These are phyloP conservation scores for Lottia scabra DNA, from an alignment of 2,888 invertebrate species.

Conservation along the genomic window DNA sequence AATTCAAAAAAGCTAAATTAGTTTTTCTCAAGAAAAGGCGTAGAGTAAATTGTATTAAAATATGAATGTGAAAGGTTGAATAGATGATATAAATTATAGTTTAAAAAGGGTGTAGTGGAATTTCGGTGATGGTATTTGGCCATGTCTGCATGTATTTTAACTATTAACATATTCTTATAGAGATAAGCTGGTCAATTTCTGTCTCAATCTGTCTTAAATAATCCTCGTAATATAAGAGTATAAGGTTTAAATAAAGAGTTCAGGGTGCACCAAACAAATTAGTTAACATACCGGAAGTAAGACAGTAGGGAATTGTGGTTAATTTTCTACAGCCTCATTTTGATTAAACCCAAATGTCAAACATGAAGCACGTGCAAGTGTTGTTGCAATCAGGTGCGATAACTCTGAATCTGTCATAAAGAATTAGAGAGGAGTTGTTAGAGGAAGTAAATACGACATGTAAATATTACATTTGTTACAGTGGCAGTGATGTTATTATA, in stretches of 20 bases:
- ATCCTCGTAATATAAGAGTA: too few species aligned
- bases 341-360: conserved; percentile 1
- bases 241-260: not conserved
- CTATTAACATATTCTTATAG: not conserved
- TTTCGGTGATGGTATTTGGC: not conserved
- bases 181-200: not conserved
- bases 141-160: not conserved
- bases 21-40: not conserved
- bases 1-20: too few species aligned
- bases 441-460: too few species aligned
- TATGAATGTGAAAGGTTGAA: not conserved
- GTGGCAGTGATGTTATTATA: too few species aligned
- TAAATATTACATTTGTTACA: too few species aligned
- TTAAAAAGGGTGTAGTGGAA: not conserved
- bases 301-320: not conserved
- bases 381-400: not conserved
- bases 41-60: not conserved
- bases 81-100: not conserved
- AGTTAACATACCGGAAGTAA: not conserved
- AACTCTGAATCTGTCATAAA: not conserved
- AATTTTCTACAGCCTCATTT: not conserved
- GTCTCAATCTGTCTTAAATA: too few species aligned
- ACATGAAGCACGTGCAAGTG: not conserved
- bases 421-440: too few species aligned
- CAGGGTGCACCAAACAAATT: not conserved